Percentiles rank a stretch among this genome's conserved stretches.
phyloP scores from a whole-genome alignment of 2,797 vertebrate genomes.

The Brachyrhaphis roseni region DNA sequence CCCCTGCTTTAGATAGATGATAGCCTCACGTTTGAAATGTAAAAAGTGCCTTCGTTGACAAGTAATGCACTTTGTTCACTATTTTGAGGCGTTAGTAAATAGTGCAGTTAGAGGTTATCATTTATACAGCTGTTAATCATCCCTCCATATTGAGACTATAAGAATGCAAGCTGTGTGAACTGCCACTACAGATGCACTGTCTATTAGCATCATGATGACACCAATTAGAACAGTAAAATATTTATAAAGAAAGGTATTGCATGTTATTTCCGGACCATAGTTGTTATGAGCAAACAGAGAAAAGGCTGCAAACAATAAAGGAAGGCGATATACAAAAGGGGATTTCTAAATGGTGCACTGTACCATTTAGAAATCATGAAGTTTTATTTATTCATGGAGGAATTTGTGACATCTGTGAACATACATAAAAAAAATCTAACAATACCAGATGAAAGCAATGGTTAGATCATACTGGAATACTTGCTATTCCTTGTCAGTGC shows the following conservation, averaged over 20 bases:
- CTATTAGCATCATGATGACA: no score
- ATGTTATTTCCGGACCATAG: neutral
- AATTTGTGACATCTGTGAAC: neutral
- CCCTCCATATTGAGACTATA: neutral
- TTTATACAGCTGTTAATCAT: neutral
- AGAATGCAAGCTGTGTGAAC: neutral
- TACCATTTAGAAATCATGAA: neutral
- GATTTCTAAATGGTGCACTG: neutral
- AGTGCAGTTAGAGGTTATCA: neutral
- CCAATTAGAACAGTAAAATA: no score
- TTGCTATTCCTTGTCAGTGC: conserved; percentile 34
- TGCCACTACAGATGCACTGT: no score
- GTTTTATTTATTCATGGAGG: neutral
- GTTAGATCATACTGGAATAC: conserved; percentile 20
- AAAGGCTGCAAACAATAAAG: neutral
- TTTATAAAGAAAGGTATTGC: neutral
- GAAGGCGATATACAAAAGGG: neutral
- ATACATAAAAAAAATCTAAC: neutral
- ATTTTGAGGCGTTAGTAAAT: neutral
- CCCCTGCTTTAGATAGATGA: neutral
- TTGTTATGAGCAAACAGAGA: neutral
- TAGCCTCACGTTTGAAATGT: neutral
- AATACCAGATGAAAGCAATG: conserved; percentile 10
- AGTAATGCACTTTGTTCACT: neutral
- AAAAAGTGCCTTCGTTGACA: neutral